A percentile compares a stretch with the other conserved stretches of the same genome.
phyloP scores from a whole-genome alignment of 2,888 invertebrate species.

The Nomada goodeniana region DNA sequence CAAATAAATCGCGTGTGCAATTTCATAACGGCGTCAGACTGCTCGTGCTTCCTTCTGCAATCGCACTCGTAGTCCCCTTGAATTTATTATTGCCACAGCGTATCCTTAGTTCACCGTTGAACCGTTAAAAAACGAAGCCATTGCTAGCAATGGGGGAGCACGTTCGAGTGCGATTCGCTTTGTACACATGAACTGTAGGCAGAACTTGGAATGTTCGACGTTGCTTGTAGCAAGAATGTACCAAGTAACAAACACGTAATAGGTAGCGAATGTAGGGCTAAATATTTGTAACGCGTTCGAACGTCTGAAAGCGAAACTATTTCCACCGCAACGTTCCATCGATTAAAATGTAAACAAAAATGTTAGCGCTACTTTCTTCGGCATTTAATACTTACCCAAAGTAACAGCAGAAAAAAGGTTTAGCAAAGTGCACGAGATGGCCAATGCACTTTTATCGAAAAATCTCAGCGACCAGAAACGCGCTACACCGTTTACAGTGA shows the following conservation, averaged over 20 bases:
- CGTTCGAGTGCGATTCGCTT: background rate
- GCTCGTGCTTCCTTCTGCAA: no score
- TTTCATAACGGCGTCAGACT: no score
- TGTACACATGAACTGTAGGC: background rate
- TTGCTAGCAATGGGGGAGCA: background rate
- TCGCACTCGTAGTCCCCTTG: no score
- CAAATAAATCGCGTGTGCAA: background rate
- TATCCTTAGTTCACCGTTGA: background rate
- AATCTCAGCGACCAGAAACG: background rate
- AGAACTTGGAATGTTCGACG: background rate
- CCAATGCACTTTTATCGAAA: background rate
- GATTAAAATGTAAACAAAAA: background rate
- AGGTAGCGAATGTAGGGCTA: background rate
- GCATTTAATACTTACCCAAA: background rate
- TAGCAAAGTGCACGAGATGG: background rate
- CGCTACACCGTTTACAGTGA: constrained; percentile 10
- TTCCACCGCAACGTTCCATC: background rate
- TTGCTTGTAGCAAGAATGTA: background rate
- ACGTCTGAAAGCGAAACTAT: background rate
- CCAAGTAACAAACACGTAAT: background rate
- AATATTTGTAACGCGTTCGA: background rate
- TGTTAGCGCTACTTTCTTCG: no score
- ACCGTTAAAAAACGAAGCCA: background rate
- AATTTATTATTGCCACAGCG: background rate
- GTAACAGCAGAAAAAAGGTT: background rate